A percentile compares a stretch with the other conserved stretches of the same genome.
Evolutionary conservation across 2,797 vertebrate species (phyloP).

Genomic region (Sebastes wilsoni): DNA sequence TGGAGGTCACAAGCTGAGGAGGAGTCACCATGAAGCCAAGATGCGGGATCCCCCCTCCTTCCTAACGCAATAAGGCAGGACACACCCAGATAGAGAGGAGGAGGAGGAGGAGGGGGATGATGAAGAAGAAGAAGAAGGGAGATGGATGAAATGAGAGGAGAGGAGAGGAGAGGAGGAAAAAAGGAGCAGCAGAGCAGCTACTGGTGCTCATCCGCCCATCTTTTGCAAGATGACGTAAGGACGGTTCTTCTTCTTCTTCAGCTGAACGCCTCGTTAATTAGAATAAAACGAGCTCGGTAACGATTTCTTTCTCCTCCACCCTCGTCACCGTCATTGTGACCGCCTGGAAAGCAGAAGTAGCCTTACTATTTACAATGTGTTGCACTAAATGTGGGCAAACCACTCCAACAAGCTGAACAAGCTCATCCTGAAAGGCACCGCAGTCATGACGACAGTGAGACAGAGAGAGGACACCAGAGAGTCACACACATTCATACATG

Average conservation of each 20-base stretch:
- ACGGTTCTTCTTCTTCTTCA: not conserved
- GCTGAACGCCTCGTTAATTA: conserved; percentile 29
- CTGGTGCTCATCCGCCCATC: conserved; percentile 66
- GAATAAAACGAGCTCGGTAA: conserved; percentile 16
- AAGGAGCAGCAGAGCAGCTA: conserved; percentile 47
- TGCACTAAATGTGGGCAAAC: conserved; percentile 25
- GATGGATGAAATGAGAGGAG: conserved; percentile 54
- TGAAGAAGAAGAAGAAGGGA: conserved; percentile 9
- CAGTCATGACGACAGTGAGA: conserved; percentile 18
- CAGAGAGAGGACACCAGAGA: not conserved
- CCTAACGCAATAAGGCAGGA: conserved; percentile 78
- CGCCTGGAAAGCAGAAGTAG: not conserved
- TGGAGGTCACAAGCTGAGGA: conserved; percentile 74
- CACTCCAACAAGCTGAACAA: conserved; percentile 41
- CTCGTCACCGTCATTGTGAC: not conserved
- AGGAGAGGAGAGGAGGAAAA: conserved; percentile 50
- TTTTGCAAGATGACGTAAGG: conserved; percentile 73
- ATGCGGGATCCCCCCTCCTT: conserved; percentile 81
- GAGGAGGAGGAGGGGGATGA: not conserved
- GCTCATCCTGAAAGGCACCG: conserved; percentile 30
- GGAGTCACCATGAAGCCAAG: conserved; percentile 66
- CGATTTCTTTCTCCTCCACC: not conserved
- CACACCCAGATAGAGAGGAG: conserved; percentile 76
- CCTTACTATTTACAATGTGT: not conserved
- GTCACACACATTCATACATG: not conserved